These are phyloP conservation scores for Lycocerus yunnanus DNA, from an alignment of 2,888 invertebrate species.

Conservation along the genomic window DNA sequence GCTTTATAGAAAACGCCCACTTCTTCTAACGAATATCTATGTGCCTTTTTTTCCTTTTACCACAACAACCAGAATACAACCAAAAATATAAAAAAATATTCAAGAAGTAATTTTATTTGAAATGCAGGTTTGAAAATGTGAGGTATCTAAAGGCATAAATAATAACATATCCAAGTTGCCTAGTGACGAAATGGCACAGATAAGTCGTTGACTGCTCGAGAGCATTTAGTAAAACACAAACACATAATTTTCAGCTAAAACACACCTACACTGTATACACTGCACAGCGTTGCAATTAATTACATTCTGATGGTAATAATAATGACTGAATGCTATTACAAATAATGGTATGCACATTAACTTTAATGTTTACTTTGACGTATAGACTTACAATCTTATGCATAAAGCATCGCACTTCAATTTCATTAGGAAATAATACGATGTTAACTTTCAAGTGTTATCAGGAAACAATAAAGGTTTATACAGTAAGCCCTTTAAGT, in stretches of 20 bases:
- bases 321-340: neutral
- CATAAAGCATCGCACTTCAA: neutral
- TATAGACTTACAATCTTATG: neutral
- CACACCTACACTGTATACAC: neutral
- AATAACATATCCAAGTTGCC: neutral
- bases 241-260: neutral
- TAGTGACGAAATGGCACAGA: neutral
- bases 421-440: neutral
- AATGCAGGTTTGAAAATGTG: neutral
- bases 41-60: too few relatives aligned
- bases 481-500: too few relatives aligned
- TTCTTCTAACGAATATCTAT: too few relatives aligned
- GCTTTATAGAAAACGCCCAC: too few relatives aligned
- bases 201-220: neutral
- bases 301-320: neutral
- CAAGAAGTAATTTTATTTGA: too few relatives aligned
- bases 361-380: neutral
- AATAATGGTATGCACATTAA: neutral
- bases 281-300: neutral
- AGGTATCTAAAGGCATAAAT: neutral
- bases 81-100: too few relatives aligned
- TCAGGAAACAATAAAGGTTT: neutral
- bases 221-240: neutral
- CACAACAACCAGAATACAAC: too few relatives aligned
- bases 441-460: neutral